These are phyloP conservation scores for Epirrhoe alternata DNA, from an alignment of 2,888 invertebrate species.

Conservation along the genomic window DNA sequence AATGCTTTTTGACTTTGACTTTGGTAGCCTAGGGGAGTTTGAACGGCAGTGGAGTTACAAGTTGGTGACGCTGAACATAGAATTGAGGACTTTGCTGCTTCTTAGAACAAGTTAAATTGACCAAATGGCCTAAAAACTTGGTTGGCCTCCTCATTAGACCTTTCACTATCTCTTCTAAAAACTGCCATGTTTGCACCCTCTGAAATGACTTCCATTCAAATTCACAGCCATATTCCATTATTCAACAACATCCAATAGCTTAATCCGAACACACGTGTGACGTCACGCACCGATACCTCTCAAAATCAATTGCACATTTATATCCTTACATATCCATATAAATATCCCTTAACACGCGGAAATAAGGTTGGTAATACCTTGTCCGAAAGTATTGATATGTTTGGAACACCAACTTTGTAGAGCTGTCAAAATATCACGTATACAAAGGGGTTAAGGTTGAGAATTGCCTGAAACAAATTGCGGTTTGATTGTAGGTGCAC, in stretches of 20 bases:
- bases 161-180: no score
- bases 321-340: slow-evolving; percentile 33
- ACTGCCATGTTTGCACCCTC: neutral
- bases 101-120: no score
- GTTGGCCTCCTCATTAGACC: no score
- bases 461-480: slow-evolving; percentile 3
- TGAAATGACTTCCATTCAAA: slow-evolving; percentile 2
- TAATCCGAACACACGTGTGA: slow-evolving; percentile 56
- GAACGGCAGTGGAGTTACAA: no score
- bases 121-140: no score
- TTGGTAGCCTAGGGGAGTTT: no score
- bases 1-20: no score
- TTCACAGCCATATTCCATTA: slow-evolving; percentile 26
- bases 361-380: slow-evolving; percentile 38
- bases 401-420: slow-evolving; percentile 40
- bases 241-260: slow-evolving; percentile 32
- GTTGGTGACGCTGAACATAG: no score
- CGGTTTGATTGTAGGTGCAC: slow-evolving; percentile 29
- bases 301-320: slow-evolving; percentile 55
- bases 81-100: no score
- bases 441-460: slow-evolving; percentile 17
- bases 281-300: slow-evolving; percentile 59
- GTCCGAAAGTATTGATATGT: neutral
- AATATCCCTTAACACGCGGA: neutral
- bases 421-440: slow-evolving; percentile 28